Percentiles rank a stretch among this genome's conserved stretches.
These are phyloP conservation scores for Bombus ignitus DNA, from an alignment of 1,140 invertebrate genomes.

Conservation along the genomic window DNA sequence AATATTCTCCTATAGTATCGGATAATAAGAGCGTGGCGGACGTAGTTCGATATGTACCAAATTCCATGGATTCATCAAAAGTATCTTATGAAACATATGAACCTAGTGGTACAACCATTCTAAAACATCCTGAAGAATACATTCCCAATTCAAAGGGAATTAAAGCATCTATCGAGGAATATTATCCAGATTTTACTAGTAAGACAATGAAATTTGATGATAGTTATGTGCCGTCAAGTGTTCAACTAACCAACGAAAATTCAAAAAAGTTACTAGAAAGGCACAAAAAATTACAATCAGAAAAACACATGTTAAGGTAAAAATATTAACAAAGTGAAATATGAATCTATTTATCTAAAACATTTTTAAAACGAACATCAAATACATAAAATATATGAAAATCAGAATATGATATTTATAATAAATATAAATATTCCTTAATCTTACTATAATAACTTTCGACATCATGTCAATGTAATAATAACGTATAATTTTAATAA, in stretches of 20 bases:
- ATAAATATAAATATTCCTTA: conserved; percentile 12
- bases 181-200: conserved; percentile 70
- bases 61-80: conserved; percentile 56
- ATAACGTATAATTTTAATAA: conserved; percentile 51
- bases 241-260: conserved; percentile 21
- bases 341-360: conserved; percentile 40
- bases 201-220: conserved; percentile 71
- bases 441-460: neutral
- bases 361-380: neutral
- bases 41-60: conserved; percentile 65
- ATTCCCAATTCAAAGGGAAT: conserved; percentile 69
- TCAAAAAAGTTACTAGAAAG: conserved; percentile 21
- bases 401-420: neutral
- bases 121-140: conserved; percentile 58
- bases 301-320: conserved; percentile 1
- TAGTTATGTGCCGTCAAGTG: conserved; percentile 70
- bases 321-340: conserved; percentile 31
- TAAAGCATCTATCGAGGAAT: conserved; percentile 64
- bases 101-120: conserved; percentile 40
- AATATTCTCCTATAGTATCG: conserved; percentile 63
- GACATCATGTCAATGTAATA: neutral
- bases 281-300: conserved; percentile 15
- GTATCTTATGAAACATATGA: conserved; percentile 65
- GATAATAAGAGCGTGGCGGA: conserved; percentile 5
- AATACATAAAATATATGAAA: neutral